Evolutionary conservation across 1,140 invertebrate genomes (phyloP), one percentile per base, ranked within the genome.

Genomic region (Myzus persicae): DNA sequence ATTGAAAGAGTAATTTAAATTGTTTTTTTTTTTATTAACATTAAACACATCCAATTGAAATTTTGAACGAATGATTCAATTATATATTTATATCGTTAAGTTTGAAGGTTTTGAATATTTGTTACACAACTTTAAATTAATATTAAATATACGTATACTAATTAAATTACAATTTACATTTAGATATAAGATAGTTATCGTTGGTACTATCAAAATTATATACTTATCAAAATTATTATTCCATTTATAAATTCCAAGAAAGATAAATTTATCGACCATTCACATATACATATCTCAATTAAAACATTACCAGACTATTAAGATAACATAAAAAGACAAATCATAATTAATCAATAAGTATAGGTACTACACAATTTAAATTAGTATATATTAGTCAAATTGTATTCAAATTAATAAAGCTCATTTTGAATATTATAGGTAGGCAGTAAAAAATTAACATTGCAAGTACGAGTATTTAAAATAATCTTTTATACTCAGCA

Each of bases 291-390:
- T 85, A 85, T 31, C 14, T 85, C 24, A 85, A 85, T 85, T 44
- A 44, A 85, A 85, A 85, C 6, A 85, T 85, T 26, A 85, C 2
- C 11, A 85, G 40, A 82, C 36, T 38, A 24, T 82, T 82, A 82
- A 82, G 36, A 82, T 82, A 82, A 85, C 26, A 44, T 31, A 85
- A 85, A 85, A 84, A 31, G 40, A 85, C 84, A 85, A 85, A 85
- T 85, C 42, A 84, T 40, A 14, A 84, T 42, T 42, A 26, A 85
- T 44, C 42, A 85, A 85, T 84, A 84, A 84, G 31, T 42, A 84
- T 26, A n/a, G n/a, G n/a, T n/a, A 84, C 24, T 42, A 40, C 26
- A 36, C 11, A 26, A 2, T 84, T 84, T 40, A 31, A 84, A 40
- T 84, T 40, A 84, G 20, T 84, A 42, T 42, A 24, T 40, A 42